Conservation (phyloP, 1,140 invertebrate genomes). For the Fopius arisanus region DNA sequence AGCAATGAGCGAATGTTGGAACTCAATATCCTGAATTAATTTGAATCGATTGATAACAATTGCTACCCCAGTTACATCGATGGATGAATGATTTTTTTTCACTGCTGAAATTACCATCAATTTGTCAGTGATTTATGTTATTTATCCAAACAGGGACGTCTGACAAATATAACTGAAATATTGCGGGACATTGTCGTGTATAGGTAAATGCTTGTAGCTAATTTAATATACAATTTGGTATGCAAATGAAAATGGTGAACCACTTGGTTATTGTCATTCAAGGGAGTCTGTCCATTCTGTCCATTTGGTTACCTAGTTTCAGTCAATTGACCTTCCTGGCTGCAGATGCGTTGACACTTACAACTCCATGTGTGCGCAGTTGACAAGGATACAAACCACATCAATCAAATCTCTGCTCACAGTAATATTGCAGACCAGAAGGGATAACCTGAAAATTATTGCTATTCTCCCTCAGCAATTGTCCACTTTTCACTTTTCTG, state of each 20-base stretch:
- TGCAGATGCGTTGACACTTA: background rate
- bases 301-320: background rate
- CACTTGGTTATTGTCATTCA: conserved; percentile 6
- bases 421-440: background rate
- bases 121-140: background rate
- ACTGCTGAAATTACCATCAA: background rate
- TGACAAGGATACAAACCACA: background rate
- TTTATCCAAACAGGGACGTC: background rate
- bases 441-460: background rate
- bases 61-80: background rate
- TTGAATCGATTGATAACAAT: background rate
- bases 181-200: background rate
- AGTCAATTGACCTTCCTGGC: background rate
- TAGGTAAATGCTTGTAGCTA: background rate
- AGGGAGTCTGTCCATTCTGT: background rate
- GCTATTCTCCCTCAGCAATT: no score
- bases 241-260: background rate
- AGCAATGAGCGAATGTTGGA: background rate
- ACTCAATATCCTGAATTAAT: background rate
- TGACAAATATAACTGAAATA: background rate
- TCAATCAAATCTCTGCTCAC: background rate
- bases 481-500: no score
- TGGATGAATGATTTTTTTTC: background rate
- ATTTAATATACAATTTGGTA: background rate
- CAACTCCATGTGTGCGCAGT: background rate